Conservation (phyloP, 2,113 vertebrate species). For the Sturnira hondurensis region DNA sequence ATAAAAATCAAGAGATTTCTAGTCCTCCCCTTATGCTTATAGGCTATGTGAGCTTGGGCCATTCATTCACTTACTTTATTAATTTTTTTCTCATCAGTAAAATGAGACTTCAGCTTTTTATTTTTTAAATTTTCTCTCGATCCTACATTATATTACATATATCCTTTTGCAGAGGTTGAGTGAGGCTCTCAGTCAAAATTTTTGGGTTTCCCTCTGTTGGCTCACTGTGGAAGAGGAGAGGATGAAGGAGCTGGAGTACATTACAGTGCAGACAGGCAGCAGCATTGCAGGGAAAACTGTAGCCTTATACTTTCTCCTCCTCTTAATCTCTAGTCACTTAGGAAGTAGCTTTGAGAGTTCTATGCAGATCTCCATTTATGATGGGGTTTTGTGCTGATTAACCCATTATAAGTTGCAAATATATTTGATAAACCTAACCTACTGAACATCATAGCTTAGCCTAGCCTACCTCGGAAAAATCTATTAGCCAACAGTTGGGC, state of each 20-base stretch:
- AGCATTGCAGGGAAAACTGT: background rate
- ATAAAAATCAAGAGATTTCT: background rate
- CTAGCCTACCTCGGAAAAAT: background rate
- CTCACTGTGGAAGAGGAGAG: background rate
- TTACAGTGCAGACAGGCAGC: no score
- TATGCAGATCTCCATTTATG: background rate
- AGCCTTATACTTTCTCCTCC: background rate
- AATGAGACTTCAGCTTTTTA: background rate
- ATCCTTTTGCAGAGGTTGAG: background rate
- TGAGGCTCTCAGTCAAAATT: background rate
- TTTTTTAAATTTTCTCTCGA: background rate
- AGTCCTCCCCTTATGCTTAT: background rate
- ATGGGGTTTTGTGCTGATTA: background rate
- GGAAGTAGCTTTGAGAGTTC: background rate
- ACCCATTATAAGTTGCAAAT: background rate
- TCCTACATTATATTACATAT: background rate
- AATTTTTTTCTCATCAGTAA: background rate
- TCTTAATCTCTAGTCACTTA: background rate
- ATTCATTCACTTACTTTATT: background rate
- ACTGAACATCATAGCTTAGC: background rate
- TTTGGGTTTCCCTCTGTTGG: background rate
- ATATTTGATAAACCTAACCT: background rate
- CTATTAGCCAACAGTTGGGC: background rate
- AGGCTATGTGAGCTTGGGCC: background rate
- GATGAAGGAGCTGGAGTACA: background rate